Evolutionary conservation across 1,140 invertebrate genomes (phyloP), one percentile per base, ranked within the genome.

Genomic region (Trachymyrmex cornetzi): DNA sequence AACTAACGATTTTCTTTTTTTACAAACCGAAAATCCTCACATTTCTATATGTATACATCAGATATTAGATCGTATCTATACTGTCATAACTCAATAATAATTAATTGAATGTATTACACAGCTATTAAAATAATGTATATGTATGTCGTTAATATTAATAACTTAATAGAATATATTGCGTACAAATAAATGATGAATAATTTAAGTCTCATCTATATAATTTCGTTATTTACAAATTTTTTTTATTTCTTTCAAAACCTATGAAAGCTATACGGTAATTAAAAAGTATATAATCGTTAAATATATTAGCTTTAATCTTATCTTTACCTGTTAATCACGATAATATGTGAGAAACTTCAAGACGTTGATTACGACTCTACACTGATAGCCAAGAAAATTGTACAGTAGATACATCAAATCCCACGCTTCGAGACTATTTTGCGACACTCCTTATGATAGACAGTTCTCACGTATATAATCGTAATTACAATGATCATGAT

Each of bases 331-430:
- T 48, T 27, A 64, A 77, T 63, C 19, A n/a, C 16, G n/a, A n/a
- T 55, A 55, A 63, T 30, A 55, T 55, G 50, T 71, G 64, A 69
- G 77, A 81, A 57, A 34, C 4, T 71, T 69, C 27, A 69, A 27
- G 48, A 44, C n/a, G 48, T 80, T 69, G 48, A 81, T 14, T 67
- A 34, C 3, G 44, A 66, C 30, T 80, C n/a, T 44, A 19, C 30
- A 24, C 22, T 57, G 77, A 81, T 81, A 81, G 48, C 77, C 11
- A 55, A n/a, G 66, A 79, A 64, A 66, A 71, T 81, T 81, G 30
- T 55, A 30, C 12, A 22, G 16, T 19, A 55, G 64, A 22, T 48
- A 19, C 48, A 19, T 55, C 64, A 38, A 24, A 81, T 81, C 77
- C 77, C 77, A 81, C 77, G 77, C 57, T 77, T 77, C 24, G 16